A percentile compares a stretch with the other conserved stretches of the same genome.
Evolutionary conservation across 2,888 invertebrate genomes (phyloP).

Genomic region (Tortrix viridana): DNA sequence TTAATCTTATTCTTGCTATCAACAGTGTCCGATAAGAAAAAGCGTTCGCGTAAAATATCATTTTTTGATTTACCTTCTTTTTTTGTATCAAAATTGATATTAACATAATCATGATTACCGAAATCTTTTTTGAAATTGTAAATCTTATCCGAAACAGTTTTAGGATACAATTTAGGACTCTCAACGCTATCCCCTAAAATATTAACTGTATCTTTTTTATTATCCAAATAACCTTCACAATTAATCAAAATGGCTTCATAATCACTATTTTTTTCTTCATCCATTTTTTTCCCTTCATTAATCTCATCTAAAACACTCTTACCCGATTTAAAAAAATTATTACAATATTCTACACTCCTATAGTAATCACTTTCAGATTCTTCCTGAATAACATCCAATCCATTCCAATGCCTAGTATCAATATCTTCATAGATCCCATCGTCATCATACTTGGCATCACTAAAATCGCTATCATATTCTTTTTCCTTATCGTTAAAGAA

Average conservation of each 20-base stretch:
- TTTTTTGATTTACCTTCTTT: conserved; percentile 55
- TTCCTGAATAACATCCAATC: conserved; percentile 74
- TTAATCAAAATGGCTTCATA: conserved; percentile 59
- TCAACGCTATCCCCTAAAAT: conserved; percentile 24
- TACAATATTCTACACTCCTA: conserved; percentile 73
- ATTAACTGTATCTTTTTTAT: conserved; percentile 4
- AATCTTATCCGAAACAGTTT: conserved; percentile 70
- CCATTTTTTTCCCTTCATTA: conserved; percentile 43
- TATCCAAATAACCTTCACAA: conserved; percentile 53
- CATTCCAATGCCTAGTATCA: conserved; percentile 63
- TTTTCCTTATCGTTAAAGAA: conserved; percentile 66
- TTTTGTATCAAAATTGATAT: conserved; percentile 57
- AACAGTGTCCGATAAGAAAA: conserved; percentile 59
- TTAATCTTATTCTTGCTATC: conserved; percentile 68
- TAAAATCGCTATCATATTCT: conserved; percentile 63
- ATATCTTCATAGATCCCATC: conserved; percentile 73
- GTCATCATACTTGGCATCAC: conserved; percentile 55
- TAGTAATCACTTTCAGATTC: conserved; percentile 81
- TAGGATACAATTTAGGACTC: conserved; percentile 63
- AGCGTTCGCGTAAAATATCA: conserved; percentile 67
- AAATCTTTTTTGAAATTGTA: conserved; percentile 77
- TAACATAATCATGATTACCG: conserved; percentile 70
- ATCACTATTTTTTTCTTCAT: conserved; percentile 45
- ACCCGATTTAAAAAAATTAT: conserved; percentile 52
- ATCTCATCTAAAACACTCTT: conserved; percentile 49